Conservation (phyloP, 2,797 vertebrate species). For the Gobionotothen gibberifrons region DNA sequence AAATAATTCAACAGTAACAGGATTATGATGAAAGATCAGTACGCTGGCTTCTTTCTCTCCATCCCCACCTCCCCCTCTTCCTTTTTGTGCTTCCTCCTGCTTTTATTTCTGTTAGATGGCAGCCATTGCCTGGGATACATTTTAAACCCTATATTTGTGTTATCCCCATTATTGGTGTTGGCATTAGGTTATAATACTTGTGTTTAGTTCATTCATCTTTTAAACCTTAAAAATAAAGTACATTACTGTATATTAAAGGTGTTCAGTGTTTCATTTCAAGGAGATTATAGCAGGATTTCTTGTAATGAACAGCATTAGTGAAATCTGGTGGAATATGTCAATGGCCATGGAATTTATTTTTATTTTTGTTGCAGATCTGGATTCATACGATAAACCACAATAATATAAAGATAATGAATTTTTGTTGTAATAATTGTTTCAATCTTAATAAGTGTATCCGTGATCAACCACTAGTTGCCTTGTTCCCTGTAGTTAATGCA, state of each 20-base stretch:
- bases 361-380: background rate
- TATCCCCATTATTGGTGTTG: constrained; percentile 19
- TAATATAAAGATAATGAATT: too few relatives aligned
- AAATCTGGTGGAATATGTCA: background rate
- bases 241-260: constrained; percentile 10
- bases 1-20: constrained; percentile 83
- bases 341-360: background rate
- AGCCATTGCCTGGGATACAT: constrained; percentile 17
- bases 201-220: constrained; percentile 23
- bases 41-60: constrained; percentile 53
- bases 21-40: constrained; percentile 83
- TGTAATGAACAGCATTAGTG: background rate
- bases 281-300: constrained; percentile 12
- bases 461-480: background rate
- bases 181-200: constrained; percentile 24
- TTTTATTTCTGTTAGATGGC: constrained; percentile 35
- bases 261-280: constrained; percentile 1
- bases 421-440: background rate
- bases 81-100: constrained; percentile 17
- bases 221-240: constrained; percentile 24
- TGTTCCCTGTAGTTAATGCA: background rate
- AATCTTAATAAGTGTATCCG: background rate
- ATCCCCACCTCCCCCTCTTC: constrained; percentile 19
- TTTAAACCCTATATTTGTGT: constrained; percentile 36
- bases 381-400: background rate